These are phyloP conservation scores for Xerus rutilus DNA, from an alignment of 2,797 vertebrate genomes.

Conservation along the genomic window DNA sequence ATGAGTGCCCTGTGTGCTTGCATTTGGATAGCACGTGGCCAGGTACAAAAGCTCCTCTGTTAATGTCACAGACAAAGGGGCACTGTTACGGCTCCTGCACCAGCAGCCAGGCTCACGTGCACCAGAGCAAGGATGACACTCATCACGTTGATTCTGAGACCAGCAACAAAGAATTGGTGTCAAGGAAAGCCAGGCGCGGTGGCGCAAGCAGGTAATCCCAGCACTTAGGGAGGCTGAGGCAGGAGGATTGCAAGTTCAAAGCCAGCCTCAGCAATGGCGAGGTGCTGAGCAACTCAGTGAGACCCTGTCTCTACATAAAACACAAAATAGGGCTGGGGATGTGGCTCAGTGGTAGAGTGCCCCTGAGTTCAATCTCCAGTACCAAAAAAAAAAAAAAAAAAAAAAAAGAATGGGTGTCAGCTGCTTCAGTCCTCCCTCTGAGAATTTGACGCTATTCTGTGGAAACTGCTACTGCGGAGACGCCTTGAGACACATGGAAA, in stretches of 20 bases:
- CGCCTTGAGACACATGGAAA: neutral
- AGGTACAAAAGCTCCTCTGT: conserved; percentile 35
- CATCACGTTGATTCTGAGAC: neutral
- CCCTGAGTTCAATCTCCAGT: too few relatives aligned
- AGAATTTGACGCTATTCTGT: conserved; percentile 45
- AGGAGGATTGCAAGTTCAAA: too few relatives aligned
- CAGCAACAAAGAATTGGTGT: conserved; percentile 22
- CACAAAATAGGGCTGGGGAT: too few relatives aligned
- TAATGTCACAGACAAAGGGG: conserved; percentile 77
- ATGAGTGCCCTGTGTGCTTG: neutral
- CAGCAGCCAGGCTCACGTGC: neutral
- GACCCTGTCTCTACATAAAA: too few relatives aligned
- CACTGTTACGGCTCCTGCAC: conserved; percentile 63
- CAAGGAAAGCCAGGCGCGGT: too few relatives aligned
- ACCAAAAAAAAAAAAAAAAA: too few relatives aligned
- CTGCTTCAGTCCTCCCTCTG: conserved; percentile 50
- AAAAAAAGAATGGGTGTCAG: neutral
- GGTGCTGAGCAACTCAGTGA: too few relatives aligned
- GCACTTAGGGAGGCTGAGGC: too few relatives aligned
- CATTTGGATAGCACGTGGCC: conserved; percentile 71
- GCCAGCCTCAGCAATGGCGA: too few relatives aligned
- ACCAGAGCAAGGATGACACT: neutral
- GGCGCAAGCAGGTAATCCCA: too few relatives aligned
- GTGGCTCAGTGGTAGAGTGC: too few relatives aligned
- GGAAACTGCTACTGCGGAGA: neutral